A percentile compares a stretch with the other conserved stretches of the same genome.
Conservation (phyloP, 2,113 vertebrate genomes). For the Pluvialis apricaria region DNA sequence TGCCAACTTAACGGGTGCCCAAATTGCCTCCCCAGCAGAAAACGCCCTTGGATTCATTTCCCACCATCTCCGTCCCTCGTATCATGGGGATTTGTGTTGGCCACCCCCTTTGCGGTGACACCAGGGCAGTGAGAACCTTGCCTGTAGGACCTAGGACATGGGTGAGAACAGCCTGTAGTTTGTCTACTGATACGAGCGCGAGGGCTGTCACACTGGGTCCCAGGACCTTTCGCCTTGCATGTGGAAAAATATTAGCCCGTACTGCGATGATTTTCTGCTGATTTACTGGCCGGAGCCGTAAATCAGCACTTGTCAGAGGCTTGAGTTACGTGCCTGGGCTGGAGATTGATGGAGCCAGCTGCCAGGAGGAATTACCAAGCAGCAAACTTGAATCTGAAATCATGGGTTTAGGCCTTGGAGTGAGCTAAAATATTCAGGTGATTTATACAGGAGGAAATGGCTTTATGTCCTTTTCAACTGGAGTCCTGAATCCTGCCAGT, state of each 20-base stretch:
- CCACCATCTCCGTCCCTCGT: not conserved
- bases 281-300: not conserved
- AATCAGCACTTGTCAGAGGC: constrained; percentile 4
- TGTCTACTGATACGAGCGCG: rapidly evolving
- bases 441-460: constrained; percentile 13
- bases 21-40: not conserved
- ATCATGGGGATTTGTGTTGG: rapidly evolving
- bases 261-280: not conserved
- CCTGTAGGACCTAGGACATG: not conserved
- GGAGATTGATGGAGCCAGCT: constrained; percentile 18
- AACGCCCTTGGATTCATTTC: rapidly evolving
- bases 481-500: not conserved
- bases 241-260: not conserved
- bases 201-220: not conserved
- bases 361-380: constrained; percentile 10
- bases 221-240: not conserved
- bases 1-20: rapidly evolving
- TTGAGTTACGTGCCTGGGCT: not conserved
- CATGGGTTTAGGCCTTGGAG: not conserved
- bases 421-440: not conserved
- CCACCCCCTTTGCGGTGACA: not conserved
- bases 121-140: not conserved
- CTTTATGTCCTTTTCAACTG: not conserved
- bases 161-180: not conserved
- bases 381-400: not conserved